phyloP scores from a whole-genome alignment of 2,888 invertebrate genomes.

The Spialia ferax region DNA sequence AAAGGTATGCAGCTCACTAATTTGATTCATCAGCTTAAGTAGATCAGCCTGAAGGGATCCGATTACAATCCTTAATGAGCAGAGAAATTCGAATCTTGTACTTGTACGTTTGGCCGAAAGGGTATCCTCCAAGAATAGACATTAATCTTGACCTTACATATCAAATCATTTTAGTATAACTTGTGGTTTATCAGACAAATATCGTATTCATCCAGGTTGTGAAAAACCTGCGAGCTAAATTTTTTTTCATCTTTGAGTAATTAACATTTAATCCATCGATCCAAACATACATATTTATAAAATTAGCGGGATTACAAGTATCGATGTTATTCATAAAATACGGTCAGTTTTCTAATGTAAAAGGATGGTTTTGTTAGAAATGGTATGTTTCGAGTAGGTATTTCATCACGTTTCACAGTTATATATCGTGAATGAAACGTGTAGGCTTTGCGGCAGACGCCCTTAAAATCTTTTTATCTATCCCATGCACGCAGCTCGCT shows the following conservation, averaged over 20 bases:
- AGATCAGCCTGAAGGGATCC: neutral
- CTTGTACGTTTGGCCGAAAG: neutral
- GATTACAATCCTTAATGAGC: conserved; percentile 11
- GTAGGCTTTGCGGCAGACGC: conserved; percentile 3
- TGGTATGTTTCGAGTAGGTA: neutral
- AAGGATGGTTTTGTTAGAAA: neutral
- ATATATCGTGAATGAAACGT: conserved; percentile 9
- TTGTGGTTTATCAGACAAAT: no score
- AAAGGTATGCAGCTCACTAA: neutral
- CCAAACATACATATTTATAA: no score
- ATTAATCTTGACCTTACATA: no score
- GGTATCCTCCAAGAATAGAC: no score
- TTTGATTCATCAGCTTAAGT: neutral
- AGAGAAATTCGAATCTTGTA: conserved; percentile 11
- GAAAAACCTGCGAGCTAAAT: no score
- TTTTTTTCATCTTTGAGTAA: no score
- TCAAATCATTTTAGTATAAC: no score
- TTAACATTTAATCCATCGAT: no score
- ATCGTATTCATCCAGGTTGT: no score
- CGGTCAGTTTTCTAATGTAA: neutral
- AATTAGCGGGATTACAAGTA: no score
- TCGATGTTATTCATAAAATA: no score
- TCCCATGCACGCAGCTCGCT: conserved; percentile 6
- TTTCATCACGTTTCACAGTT: neutral
- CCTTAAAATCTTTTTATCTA: conserved; percentile 32